Conservation (phyloP, 2,888 invertebrate species). For the Argynnis bischoffii region DNA sequence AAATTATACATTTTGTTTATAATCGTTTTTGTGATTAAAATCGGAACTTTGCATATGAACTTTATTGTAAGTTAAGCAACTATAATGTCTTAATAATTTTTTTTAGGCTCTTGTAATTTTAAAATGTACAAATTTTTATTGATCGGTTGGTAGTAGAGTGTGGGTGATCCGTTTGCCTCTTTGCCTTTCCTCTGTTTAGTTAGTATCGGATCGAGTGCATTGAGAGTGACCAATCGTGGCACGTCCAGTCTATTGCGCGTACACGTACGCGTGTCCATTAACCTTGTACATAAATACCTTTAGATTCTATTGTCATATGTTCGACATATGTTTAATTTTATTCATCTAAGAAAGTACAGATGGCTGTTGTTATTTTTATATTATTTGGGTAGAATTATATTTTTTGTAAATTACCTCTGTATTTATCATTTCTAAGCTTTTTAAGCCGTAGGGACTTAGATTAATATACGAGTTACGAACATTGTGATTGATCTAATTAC, state of each 20-base stretch:
- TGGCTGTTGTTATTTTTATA: conserved; percentile 83
- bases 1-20: background rate
- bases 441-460: conserved; percentile 80
- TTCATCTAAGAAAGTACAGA: conserved; percentile 82
- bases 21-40: background rate
- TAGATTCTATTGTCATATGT: conserved; percentile 81
- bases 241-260: conserved; percentile 71
- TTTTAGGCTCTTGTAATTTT: no score
- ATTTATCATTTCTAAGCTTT: conserved; percentile 80
- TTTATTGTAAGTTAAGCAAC: no score
- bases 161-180: conserved; percentile 32
- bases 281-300: conserved; percentile 77
- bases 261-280: conserved; percentile 58
- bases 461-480: conserved; percentile 78
- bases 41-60: no score
- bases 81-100: no score
- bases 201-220: conserved; percentile 59
- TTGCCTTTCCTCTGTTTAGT: conserved; percentile 51
- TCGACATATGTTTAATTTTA: conserved; percentile 82
- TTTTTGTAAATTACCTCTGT: conserved; percentile 82
- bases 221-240: conserved; percentile 67
- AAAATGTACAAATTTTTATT: background rate
- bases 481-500: conserved; percentile 74
- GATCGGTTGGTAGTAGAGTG: conserved; percentile 1
- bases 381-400: conserved; percentile 82